phyloP scores from a whole-genome alignment of 2,113 vertebrate species.

The Pseudopodoces humilis region DNA sequence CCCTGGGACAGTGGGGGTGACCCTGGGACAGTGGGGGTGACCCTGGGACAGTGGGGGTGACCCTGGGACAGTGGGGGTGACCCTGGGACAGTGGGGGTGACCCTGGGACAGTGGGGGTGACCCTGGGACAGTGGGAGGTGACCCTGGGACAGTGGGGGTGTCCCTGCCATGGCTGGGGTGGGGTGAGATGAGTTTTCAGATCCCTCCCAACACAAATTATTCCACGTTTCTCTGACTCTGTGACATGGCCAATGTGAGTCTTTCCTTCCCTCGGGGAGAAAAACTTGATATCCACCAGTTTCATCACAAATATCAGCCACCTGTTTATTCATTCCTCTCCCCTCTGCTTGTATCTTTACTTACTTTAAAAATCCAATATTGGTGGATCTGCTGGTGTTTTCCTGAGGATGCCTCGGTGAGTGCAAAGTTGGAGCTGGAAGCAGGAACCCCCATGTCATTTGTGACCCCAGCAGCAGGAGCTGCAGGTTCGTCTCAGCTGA shows the following conservation, averaged over 20 bases:
- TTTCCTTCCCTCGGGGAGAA: not conserved
- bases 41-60: too few relatives aligned
- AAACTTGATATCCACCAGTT: not conserved
- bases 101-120: too few relatives aligned
- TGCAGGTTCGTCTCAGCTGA: slow-evolving; percentile 2
- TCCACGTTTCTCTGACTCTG: not conserved
- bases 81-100: too few relatives aligned
- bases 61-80: too few relatives aligned
- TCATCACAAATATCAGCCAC: not conserved
- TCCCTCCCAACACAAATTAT: not conserved
- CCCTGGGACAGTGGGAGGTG: too few relatives aligned
- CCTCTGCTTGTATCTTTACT: not conserved
- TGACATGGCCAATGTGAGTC: not conserved
- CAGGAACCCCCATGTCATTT: not conserved
- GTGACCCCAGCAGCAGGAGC: not conserved
- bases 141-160: not conserved
- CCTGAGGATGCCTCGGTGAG: not conserved
- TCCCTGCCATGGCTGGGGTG: not conserved
- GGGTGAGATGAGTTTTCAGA: not conserved
- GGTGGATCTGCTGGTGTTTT: not conserved
- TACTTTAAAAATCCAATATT: not conserved
- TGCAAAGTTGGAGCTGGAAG: not conserved
- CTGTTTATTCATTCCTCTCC: not conserved
- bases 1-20: too few relatives aligned
- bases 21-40: too few relatives aligned